Conservation (phyloP, 2,888 invertebrate genomes). For the Auanema sp. region DNA sequence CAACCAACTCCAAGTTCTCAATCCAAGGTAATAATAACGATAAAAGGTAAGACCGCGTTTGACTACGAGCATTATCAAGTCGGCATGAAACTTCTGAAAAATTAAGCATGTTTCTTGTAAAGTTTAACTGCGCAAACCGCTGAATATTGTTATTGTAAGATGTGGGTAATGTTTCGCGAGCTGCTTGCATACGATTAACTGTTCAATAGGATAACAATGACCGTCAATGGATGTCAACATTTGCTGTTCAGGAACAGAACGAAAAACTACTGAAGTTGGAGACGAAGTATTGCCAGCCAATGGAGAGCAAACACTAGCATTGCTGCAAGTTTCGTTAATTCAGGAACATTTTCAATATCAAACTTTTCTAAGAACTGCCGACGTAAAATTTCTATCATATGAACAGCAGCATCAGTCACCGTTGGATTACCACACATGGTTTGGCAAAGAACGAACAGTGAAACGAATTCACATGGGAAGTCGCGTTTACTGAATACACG, state of each 20-base stretch:
- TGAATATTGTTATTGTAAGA: conserved; percentile 98
- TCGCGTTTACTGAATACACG: conserved; percentile 91
- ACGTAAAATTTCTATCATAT: conserved; percentile 85
- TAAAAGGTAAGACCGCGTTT: conserved; percentile 85
- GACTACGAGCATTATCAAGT: conserved; percentile 90
- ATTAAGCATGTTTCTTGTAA: no score
- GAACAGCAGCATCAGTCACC: conserved; percentile 76
- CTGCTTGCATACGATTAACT: conserved; percentile 87
- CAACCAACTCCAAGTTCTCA: conserved; percentile 95
- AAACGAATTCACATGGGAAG: conserved; percentile 82
- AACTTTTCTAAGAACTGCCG: conserved; percentile 82
- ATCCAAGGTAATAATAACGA: conserved; percentile 95
- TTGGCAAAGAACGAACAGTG: conserved; percentile 93
- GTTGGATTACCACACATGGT: conserved; percentile 38
- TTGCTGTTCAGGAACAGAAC: neutral
- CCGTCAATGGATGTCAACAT: conserved; percentile 12
- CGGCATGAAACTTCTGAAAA: conserved; percentile 90
- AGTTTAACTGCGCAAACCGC: no score
- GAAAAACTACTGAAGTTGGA: conserved; percentile 8
- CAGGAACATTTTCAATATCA: neutral
- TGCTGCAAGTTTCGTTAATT: neutral
- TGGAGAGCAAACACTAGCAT: conserved; percentile 14
- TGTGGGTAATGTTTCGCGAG: conserved; percentile 92
- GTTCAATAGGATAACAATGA: conserved; percentile 76
- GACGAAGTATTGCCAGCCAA: conserved; percentile 4